phyloP scores from a whole-genome alignment of 2,797 vertebrate species.

The Epinephelus malabaricus region DNA sequence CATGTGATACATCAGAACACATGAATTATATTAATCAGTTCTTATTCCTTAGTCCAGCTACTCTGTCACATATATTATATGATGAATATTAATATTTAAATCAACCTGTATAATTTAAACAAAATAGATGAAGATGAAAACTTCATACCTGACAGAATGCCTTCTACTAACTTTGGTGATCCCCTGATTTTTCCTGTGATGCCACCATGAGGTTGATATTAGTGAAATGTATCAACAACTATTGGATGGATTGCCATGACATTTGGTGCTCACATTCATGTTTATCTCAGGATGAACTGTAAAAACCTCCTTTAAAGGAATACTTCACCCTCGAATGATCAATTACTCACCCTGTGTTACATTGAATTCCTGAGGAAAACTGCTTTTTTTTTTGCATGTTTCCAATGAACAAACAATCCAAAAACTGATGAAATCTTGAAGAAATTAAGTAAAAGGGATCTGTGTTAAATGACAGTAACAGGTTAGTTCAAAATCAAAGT shows the following conservation, averaged over 20 bases:
- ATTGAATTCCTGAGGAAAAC: too few species aligned
- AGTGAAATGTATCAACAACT: neutral
- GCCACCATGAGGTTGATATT: neutral
- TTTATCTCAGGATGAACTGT: neutral
- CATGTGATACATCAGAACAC: constrained; percentile 57
- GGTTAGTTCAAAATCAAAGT: too few species aligned
- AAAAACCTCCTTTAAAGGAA: too few species aligned
- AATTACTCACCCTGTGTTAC: too few species aligned
- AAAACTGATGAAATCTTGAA: too few species aligned
- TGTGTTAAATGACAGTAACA: too few species aligned
- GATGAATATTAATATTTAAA: constrained; percentile 53
- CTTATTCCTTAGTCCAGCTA: constrained; percentile 17
- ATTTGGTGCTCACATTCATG: neutral
- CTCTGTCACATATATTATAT: constrained; percentile 12
- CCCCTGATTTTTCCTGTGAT: too few species aligned
- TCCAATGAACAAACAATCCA: too few species aligned
- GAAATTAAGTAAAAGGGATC: too few species aligned
- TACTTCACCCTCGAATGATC: too few species aligned
- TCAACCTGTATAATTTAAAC: neutral
- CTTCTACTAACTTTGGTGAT: neutral
- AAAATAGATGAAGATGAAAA: constrained; percentile 1
- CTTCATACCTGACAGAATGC: neutral
- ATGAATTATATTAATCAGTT: constrained; percentile 55
- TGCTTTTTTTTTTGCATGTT: too few species aligned
- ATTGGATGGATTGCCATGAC: neutral